Percentiles rank a stretch among this genome's conserved stretches.
phyloP scores from a whole-genome alignment of 2,888 invertebrate species.

The Tricholauxania praeusta region DNA sequence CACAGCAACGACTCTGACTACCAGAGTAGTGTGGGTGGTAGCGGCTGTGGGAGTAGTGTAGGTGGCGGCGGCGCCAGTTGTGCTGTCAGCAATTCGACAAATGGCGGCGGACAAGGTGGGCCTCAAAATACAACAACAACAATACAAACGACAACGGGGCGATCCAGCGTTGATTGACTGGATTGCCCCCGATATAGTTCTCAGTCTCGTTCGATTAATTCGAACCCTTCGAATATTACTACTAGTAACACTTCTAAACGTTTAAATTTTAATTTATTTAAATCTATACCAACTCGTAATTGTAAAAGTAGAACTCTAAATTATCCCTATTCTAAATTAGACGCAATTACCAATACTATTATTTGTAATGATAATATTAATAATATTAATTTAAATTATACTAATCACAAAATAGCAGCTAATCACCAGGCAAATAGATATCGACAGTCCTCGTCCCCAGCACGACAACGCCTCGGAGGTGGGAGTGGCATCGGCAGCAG shows the following conservation, averaged over 20 bases:
- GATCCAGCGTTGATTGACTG: slow-evolving; percentile 81
- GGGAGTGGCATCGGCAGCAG: slow-evolving; percentile 56
- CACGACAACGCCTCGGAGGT: slow-evolving; percentile 71
- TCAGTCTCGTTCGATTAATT: slow-evolving; percentile 33
- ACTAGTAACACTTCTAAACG: slow-evolving; percentile 16
- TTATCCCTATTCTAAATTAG: slow-evolving; percentile 49
- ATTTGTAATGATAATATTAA: slow-evolving; percentile 49
- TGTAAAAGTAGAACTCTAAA: slow-evolving; percentile 47
- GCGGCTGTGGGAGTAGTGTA: slow-evolving; percentile 50
- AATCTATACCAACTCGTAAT: slow-evolving; percentile 13
- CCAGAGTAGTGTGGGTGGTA: slow-evolving; percentile 55
- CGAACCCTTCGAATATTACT: slow-evolving; percentile 24
- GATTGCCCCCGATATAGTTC: slow-evolving; percentile 72
- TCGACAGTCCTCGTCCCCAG: slow-evolving; percentile 77
- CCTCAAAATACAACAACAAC: slow-evolving; percentile 66
- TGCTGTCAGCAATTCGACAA: slow-evolving; percentile 50
- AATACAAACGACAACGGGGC: slow-evolving; percentile 67
- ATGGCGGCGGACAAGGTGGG: slow-evolving; percentile 66
- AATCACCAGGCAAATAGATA: slow-evolving; percentile 72
- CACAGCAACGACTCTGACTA: slow-evolving; percentile 83
- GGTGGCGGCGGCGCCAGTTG: slow-evolving; percentile 40
- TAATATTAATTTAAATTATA: slow-evolving; percentile 63
- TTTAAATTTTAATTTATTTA: slow-evolving; percentile 46
- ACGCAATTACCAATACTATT: slow-evolving; percentile 46
- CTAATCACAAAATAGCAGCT: slow-evolving; percentile 67